Base-by-base conservation (phyloP, 2,797 vertebrate species). In the Cossypha polioptera region DNA sequence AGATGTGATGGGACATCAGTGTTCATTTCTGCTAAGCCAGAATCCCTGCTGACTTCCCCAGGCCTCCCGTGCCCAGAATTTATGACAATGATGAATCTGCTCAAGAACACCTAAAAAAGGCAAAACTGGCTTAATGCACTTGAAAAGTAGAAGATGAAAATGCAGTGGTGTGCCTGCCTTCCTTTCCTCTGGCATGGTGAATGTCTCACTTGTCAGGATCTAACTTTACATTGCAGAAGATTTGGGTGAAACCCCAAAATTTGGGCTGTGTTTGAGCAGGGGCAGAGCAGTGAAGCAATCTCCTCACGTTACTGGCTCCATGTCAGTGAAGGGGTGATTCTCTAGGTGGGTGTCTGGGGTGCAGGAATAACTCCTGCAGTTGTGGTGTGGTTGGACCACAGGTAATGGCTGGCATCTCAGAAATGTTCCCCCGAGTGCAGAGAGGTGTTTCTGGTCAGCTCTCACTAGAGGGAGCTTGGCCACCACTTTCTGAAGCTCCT, bases 391-490 rank as follows among this genome's bases (percentile, higher is more conserved):
- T n/a, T 83, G 84, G 73, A 28, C 17, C 78, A 43, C 76, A 36
- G 50, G 9, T 9, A 3, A 24, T 7, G 78, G 48, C 9, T 61
- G 81, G 28, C 33, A 57, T 26, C 53, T 77, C 63, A 2, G 47
- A 21, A 33, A 5, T 2, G 42, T 35, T 71, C 35, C 14, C 67
- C 57, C 2, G 13, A 15, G 54, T 9, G 16, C 2, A 2, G 12
- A 1, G 54, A 31, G 33, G 17, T 18, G 69, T 45, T 97, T 90
- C 77, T 58, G 66, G 31, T 28, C 76, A 43, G 69, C 73, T 10
- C 66, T 74, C 95, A 17, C 90, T 91, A 92, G 94, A 83, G 95
- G 96, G 95, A 94, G 94, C 92, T 50, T 81, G 29, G 38, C 75
- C 55, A 81, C 92, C 79, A 26, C 24, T 57, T 77, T 96, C 33